These are phyloP conservation scores for Rynchops niger DNA, from an alignment of 2,113 vertebrate genomes.

Conservation along the genomic window DNA sequence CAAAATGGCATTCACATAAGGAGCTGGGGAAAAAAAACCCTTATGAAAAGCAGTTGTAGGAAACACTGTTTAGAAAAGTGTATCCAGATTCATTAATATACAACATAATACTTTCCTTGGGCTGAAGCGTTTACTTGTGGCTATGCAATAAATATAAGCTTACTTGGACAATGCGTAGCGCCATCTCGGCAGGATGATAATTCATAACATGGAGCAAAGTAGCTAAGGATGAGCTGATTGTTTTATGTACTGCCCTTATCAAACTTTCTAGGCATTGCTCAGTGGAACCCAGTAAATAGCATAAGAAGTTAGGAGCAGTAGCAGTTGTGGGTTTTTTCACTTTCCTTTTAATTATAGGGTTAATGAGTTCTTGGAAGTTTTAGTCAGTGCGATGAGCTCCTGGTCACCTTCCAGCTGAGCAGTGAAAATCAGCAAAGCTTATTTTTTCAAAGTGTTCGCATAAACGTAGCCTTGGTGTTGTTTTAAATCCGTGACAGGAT, in stretches of 20 bases:
- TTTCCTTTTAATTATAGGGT: neutral
- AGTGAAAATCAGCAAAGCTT: neutral
- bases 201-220: neutral
- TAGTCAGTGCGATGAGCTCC: neutral
- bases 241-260: neutral
- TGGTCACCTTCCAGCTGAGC: neutral
- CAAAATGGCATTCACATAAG: neutral
- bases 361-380: neutral
- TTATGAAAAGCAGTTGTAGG: neutral
- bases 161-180: neutral
- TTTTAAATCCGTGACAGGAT: neutral
- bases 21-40: neutral
- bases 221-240: neutral
- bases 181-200: neutral
- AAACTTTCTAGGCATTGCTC: neutral
- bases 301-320: neutral
- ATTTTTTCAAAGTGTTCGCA: neutral
- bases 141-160: neutral
- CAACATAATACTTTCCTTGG: neutral
- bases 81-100: neutral
- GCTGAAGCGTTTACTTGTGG: neutral
- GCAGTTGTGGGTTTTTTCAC: neutral
- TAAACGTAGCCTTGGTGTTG: neutral
- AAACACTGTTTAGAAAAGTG: neutral
- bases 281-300: neutral